Percentiles rank a stretch among this genome's conserved stretches.
Evolutionary conservation across 2,113 vertebrate genomes (phyloP).

Genomic region (Stegostoma tigrinum): DNA sequence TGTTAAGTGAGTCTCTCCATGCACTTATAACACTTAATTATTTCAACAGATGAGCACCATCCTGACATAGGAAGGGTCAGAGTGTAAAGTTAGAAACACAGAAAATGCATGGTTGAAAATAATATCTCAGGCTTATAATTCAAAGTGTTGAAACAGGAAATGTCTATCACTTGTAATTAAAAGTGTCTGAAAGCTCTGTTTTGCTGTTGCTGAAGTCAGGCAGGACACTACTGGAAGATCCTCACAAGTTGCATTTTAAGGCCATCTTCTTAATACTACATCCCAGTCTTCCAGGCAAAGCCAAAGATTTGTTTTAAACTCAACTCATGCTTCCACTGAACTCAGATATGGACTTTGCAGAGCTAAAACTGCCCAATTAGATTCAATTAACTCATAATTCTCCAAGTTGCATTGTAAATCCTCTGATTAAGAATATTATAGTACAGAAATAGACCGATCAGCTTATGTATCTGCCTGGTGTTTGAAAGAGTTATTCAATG

Average conservation of each 20-base stretch:
- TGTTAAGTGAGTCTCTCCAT: background rate
- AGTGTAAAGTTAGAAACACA: background rate
- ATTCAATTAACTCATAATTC: background rate
- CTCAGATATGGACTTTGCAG: background rate
- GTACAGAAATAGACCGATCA: background rate
- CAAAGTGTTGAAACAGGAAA: background rate
- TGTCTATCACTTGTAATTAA: background rate
- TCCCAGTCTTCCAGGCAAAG: background rate
- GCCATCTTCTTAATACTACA: background rate
- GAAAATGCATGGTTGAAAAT: background rate
- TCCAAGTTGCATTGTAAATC: background rate
- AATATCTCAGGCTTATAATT: background rate
- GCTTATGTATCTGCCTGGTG: background rate
- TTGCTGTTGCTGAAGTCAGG: background rate
- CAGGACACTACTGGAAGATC: background rate
- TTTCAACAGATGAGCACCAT: background rate
- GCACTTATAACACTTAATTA: background rate
- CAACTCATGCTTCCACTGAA: background rate
- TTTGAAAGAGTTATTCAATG: background rate
- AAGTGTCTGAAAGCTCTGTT: background rate
- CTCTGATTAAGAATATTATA: background rate
- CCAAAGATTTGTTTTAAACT: background rate
- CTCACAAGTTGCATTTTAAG: background rate
- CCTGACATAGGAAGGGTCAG: background rate
- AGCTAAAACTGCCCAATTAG: background rate